Evolutionary conservation across 2,888 invertebrate species (phyloP), one percentile per base, ranked within the genome.

Genomic region (Sturmia bella): DNA sequence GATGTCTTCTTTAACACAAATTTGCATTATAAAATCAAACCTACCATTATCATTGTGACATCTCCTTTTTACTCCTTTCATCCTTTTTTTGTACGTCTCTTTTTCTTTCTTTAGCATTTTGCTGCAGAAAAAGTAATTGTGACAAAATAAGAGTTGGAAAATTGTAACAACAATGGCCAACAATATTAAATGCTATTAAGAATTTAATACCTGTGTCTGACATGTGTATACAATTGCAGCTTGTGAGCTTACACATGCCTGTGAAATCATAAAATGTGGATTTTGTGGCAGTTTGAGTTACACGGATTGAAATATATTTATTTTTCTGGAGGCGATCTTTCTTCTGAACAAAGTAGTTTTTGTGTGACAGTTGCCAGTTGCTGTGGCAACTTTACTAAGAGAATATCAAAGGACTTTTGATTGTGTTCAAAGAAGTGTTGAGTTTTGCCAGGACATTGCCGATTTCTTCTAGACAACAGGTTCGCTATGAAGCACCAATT

Each of bases 161-260:
- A 59, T 59, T 72, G 45, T 52, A 48, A 50, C 74, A 69, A 72
- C 56, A 83, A 66, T 73, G 21, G 56, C 39, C 41, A 57, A 52
- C 66, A 68, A 68, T 68, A 83, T 68, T 72, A 75, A 83, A 84
- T 81, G 79, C 84, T 85, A 86, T 87, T 85, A 86, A 85, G 83
- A 85, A 85, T 88, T 85, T 85, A 87, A 87, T 87, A 86, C 81
- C 90, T 89, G 89, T 79, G 75, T 85, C 85, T 89, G 89, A 87
- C 90, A 89, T 87, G 86, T 87, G 86, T 86, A 86, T 86, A n/a
- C n/a, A 32, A 48, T 12, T 43, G 12, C 7, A 41, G 41, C 17
- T 5, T 15, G 24, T 17, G 11, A 1, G 17, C 41, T 32, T n/a
- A 27, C 27, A 52, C 11, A 27, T 27, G 27, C 7, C 43, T 43